A percentile compares a stretch with the other conserved stretches of the same genome.
phyloP scores from a whole-genome alignment of 2,888 invertebrate genomes.

The Chironomus riparius region DNA sequence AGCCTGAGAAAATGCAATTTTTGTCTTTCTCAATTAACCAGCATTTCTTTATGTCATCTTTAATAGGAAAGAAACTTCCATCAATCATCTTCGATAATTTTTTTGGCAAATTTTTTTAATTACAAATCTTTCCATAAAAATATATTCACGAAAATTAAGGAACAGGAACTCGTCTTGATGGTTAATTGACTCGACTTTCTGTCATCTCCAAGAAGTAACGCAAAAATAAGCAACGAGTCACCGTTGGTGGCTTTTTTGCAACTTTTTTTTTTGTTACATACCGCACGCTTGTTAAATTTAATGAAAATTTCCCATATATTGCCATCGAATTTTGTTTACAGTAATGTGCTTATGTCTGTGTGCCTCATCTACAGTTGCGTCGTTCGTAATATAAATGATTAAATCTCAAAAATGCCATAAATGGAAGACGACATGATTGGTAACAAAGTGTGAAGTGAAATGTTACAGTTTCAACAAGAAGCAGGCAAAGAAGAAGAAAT shows the following conservation, averaged over 20 bases:
- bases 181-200: neutral
- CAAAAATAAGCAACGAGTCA: no score
- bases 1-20: neutral
- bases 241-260: neutral
- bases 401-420: neutral
- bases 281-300: neutral
- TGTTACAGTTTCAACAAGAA: slow-evolving; percentile 9
- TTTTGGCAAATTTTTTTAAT: no score
- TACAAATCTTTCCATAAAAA: neutral
- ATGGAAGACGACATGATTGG: neutral
- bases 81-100: neutral
- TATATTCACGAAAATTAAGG: neutral
- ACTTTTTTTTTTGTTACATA: neutral
- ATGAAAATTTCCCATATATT: neutral
- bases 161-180: neutral
- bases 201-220: neutral
- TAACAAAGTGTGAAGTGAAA: slow-evolving; percentile 22
- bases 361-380: no score
- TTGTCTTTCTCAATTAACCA: neutral
- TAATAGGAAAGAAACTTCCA: neutral
- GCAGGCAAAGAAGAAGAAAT: neutral
- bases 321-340: neutral
- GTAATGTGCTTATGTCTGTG: no score
- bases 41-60: neutral
- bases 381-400: neutral